Base-by-base conservation (phyloP, 2,797 vertebrate genomes). In the Calcarius lapponicus region DNA sequence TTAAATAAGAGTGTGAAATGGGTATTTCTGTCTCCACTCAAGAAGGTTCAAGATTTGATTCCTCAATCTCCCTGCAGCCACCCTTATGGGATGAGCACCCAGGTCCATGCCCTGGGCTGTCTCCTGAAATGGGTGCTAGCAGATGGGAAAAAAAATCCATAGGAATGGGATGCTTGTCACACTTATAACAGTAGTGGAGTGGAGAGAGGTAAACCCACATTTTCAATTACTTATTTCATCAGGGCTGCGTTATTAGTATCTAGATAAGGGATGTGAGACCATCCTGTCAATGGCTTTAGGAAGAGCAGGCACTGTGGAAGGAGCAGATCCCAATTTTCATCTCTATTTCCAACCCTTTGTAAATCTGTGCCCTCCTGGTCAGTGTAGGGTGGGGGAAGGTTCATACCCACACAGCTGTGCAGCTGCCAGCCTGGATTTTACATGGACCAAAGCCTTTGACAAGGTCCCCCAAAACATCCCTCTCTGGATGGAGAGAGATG, bases 341-440 rank as follows among this genome's bases (percentile, higher is more conserved):
- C 19, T 69, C n/a, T 34, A 4, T 93, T 81, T 88, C 32, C 43
- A 93, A 31, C 17, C 21, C 10, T 56, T 70, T 53, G 47, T 57
- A 66, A 61, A 79, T 66, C 31, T 16, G 7, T 14, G 34, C 24
- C n/a, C 20, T 36, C 19, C 50, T 67, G 43, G 9, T 72, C 7
- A 15, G 18, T 29, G 10, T 6, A 26, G 15, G 16, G 34, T 86
- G n/a, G 34, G 9, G 24, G 9, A 22, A 69, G 51, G 36, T 25
- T 50, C 0, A 0, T 20, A 31, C 11, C 6, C 7, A 2, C 0
- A 0, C 2, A 12, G 28, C 38, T 3, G 2, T 40, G 58, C 20
- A 61, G 29, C 26, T 90, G 7, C 21, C 17, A 65, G 43, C 18
- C 17, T 42, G 40, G 60, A 43, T 67, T 72, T 51, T 32, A 51